A percentile compares a stretch with the other conserved stretches of the same genome.
These are phyloP conservation scores for Tromatobia lineatoria DNA, from an alignment of 2,888 invertebrate species.

Conservation along the genomic window DNA sequence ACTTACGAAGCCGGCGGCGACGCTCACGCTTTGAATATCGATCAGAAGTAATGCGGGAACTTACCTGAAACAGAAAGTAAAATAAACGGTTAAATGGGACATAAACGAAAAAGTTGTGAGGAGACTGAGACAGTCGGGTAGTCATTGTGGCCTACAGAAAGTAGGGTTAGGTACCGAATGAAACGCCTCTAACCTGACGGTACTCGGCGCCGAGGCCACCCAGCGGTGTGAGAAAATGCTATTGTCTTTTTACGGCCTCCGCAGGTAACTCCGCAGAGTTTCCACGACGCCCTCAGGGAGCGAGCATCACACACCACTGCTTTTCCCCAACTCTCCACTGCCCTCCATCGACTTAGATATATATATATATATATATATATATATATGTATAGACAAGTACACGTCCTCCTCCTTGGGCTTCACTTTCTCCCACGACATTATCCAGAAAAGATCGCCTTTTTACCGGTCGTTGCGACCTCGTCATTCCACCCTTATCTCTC, in stretches of 20 bases:
- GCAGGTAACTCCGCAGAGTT: constrained; percentile 74
- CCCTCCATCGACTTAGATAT: constrained; percentile 3
- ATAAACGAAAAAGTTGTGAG: constrained; percentile 34
- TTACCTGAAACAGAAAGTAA: constrained; percentile 79
- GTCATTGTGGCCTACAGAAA: background rate
- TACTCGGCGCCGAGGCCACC: constrained; percentile 57
- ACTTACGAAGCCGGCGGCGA: constrained; percentile 22
- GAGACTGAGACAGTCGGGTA: background rate
- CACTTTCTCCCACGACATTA: constrained; percentile 78
- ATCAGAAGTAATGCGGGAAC: constrained; percentile 65
- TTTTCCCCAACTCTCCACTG: constrained; percentile 44
- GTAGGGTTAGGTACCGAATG: constrained; percentile 43
- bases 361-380: too few species aligned
- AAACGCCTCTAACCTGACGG: constrained; percentile 64
- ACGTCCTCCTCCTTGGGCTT: constrained; percentile 51
- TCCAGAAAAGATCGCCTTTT: constrained; percentile 84
- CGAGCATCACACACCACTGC: constrained; percentile 56
- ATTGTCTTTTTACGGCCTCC: constrained; percentile 84
- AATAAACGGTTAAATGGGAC: constrained; percentile 37
- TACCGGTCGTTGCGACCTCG: constrained; percentile 85
- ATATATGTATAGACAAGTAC: constrained; percentile 63
- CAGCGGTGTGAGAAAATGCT: constrained; percentile 77
- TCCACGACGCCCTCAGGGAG: constrained; percentile 72
- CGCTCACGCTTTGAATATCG: constrained; percentile 69
- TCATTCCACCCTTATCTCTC: constrained; percentile 84